Conservation (phyloP, 30 jellyfish, hydroid and myxozoan species). For the Cassiopea andromeda region DNA sequence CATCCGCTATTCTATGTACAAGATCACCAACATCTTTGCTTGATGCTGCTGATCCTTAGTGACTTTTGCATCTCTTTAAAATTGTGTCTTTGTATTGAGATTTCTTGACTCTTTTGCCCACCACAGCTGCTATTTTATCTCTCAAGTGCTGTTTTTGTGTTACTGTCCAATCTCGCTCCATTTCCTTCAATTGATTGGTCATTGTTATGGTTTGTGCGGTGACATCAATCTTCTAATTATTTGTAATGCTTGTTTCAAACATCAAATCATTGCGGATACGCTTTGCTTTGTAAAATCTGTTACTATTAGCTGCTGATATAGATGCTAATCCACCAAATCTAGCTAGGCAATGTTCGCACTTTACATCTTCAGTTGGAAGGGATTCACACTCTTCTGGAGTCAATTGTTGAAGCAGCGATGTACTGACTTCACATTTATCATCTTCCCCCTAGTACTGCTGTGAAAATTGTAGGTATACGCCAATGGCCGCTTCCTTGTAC, state of each 20-base stretch:
- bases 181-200: no score
- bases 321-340: background rate
- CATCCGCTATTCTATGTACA: no score
- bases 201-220: no score
- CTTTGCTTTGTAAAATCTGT: background rate
- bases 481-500: background rate
- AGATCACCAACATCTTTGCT: no score
- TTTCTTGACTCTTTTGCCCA: no score
- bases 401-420: background rate
- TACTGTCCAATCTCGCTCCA: no score
- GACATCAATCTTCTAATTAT: no score
- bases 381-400: background rate
- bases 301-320: background rate
- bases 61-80: no score
- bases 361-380: background rate
- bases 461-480: background rate
- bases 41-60: no score
- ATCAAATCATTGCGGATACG: background rate
- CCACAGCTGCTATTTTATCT: no score
- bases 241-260: background rate
- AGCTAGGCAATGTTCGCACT: background rate
- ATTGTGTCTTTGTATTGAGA: no score
- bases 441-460: background rate
- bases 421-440: background rate
- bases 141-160: no score